Percentiles rank a stretch among this genome's conserved stretches.
Evolutionary conservation across 2,888 invertebrate genomes (phyloP).

Genomic region (Chymomyza fuscimana): DNA sequence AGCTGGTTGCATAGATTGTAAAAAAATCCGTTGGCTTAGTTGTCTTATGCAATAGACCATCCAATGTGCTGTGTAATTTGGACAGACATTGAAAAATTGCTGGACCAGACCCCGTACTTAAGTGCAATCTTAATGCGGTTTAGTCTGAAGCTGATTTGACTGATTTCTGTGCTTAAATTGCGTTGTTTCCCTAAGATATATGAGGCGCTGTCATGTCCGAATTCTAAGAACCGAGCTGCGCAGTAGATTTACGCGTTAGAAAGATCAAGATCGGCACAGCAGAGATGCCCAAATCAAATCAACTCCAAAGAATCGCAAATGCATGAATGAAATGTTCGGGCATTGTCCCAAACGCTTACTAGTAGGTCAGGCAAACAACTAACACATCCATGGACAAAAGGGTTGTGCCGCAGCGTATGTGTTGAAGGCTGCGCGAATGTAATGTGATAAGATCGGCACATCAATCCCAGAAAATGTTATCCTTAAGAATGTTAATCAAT

Average conservation of each 20-base stretch:
- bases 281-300: slow-evolving; percentile 39
- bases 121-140: slow-evolving; percentile 42
- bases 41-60: slow-evolving; percentile 60
- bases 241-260: slow-evolving; percentile 25
- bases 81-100: slow-evolving; percentile 65
- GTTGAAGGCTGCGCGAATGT: slow-evolving; percentile 62
- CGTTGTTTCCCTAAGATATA: slow-evolving; percentile 38
- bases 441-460: slow-evolving; percentile 67
- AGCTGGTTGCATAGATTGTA: slow-evolving; percentile 30
- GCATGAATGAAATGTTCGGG: slow-evolving; percentile 50
- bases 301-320: slow-evolving; percentile 21
- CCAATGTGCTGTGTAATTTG: slow-evolving; percentile 67
- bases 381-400: slow-evolving; percentile 39
- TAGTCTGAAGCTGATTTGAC: slow-evolving; percentile 43
- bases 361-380: slow-evolving; percentile 43
- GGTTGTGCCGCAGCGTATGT: slow-evolving; percentile 50
- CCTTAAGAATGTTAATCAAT: slow-evolving; percentile 76
- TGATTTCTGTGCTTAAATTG: slow-evolving; percentile 50
- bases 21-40: slow-evolving; percentile 32
- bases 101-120: slow-evolving; percentile 42
- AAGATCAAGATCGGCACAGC: slow-evolving; percentile 48
- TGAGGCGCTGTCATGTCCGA: slow-evolving; percentile 39
- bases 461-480: slow-evolving; percentile 59
- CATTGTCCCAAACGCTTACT: slow-evolving; percentile 48
- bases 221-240: slow-evolving; percentile 43